Evolutionary conservation across 2,888 invertebrate species (phyloP).

Genomic region (Agonopterix alstromeriana): DNA sequence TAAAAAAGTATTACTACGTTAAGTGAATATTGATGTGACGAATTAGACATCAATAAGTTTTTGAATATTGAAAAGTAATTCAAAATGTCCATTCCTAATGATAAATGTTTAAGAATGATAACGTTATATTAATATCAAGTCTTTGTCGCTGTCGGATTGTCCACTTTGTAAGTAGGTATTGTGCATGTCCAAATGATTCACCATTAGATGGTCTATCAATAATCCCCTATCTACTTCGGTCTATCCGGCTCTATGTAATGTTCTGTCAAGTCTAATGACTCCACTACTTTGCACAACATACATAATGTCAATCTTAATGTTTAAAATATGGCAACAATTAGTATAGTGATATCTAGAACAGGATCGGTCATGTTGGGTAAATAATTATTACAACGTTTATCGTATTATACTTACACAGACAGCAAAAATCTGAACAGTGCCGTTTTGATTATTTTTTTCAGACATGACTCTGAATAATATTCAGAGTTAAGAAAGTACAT

Average conservation of each 20-base stretch:
- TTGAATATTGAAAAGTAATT: constrained; percentile 20
- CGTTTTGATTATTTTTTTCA: no score
- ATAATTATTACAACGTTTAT: background rate
- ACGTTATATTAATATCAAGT: constrained; percentile 20
- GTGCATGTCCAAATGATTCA: constrained; percentile 42
- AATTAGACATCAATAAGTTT: constrained; percentile 36
- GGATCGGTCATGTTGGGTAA: constrained; percentile 44
- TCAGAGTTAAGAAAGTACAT: no score
- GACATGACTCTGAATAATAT: no score
- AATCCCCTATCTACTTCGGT: constrained; percentile 22
- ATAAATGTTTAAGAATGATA: constrained; percentile 35
- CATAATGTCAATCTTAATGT: constrained; percentile 53
- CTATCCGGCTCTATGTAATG: constrained; percentile 25
- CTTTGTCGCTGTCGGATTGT: constrained; percentile 54
- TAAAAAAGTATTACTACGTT: constrained; percentile 27
- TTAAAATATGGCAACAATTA: constrained; percentile 47
- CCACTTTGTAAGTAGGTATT: constrained; percentile 37
- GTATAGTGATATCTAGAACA: constrained; percentile 35
- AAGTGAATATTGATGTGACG: constrained; percentile 34
- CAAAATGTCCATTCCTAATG: constrained; percentile 52
- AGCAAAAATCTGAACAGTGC: no score
- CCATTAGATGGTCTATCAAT: constrained; percentile 23
- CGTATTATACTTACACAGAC: no score
- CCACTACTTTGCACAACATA: constrained; percentile 35
- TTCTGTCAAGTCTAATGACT: constrained; percentile 15